These are phyloP conservation scores for Drosophila prolongata DNA, from an alignment of 2,888 invertebrate genomes.

Conservation along the genomic window DNA sequence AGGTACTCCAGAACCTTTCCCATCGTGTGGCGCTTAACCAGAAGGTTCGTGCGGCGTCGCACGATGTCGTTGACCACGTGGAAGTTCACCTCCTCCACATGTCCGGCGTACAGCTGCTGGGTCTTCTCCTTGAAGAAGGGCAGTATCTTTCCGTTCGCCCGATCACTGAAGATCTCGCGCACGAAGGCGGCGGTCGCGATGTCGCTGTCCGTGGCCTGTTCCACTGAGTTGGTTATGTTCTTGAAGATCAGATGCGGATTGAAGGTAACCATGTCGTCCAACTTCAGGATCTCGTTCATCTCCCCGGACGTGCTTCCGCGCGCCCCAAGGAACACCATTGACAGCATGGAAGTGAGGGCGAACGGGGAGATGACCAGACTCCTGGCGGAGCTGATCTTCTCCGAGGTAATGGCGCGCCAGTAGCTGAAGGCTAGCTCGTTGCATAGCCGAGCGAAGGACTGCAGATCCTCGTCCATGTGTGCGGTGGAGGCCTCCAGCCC, in stretches of 20 bases:
- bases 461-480: slow-evolving; percentile 89
- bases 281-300: slow-evolving; percentile 93
- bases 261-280: slow-evolving; percentile 95
- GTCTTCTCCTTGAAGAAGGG: slow-evolving; percentile 95
- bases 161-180: slow-evolving; percentile 92
- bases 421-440: slow-evolving; percentile 94
- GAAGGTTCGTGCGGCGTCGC: slow-evolving; percentile 91
- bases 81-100: slow-evolving; percentile 94
- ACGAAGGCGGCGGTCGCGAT: slow-evolving; percentile 92
- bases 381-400: slow-evolving; percentile 89
- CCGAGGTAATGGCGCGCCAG: slow-evolving; percentile 89
- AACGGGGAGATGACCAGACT: slow-evolving; percentile 94
- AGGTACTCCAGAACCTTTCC: slow-evolving; percentile 91
- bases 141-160: slow-evolving; percentile 91
- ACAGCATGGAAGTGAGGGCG: slow-evolving; percentile 93
- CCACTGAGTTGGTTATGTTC: slow-evolving; percentile 93
- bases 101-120: slow-evolving; percentile 94
- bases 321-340: slow-evolving; percentile 95
- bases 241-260: slow-evolving; percentile 95
- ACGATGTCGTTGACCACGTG: slow-evolving; percentile 92
- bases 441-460: slow-evolving; percentile 91
- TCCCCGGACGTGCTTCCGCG: slow-evolving; percentile 94
- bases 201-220: slow-evolving; percentile 88
- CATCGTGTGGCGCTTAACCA: slow-evolving; percentile 91
- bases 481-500: slow-evolving; percentile 92